Evolutionary conservation across 1,140 invertebrate genomes (phyloP), one percentile per base, ranked within the genome.

Genomic region (Oryctes rhinoceros): DNA sequence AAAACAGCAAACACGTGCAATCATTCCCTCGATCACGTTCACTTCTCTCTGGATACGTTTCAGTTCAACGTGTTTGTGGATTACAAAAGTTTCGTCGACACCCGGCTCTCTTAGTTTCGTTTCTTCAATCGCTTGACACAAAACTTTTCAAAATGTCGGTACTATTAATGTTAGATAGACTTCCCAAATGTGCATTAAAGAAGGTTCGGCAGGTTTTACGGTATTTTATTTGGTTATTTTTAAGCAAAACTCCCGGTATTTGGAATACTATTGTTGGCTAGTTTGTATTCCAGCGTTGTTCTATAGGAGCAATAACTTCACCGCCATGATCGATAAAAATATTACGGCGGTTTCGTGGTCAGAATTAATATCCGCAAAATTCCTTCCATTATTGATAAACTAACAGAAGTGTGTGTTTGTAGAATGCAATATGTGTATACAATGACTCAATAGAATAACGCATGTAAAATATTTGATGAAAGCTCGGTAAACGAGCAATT

Each of bases 321-420:
- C 65, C 65, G 10, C 30, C 30, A 35, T 67, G 65, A 67, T 67
- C 65, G 65, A 67, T 67, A 67, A 67, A 67, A 67, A 67, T 67
- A 67, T 67, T 67, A 67, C 65, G 65, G 65, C 65, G 65, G 11
- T 67, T 67, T 67, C 65, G 65, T 67, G 65, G 65, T 67, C 30
- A 18, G 65, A 67, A 67, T 67, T 67, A 67, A 67, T 67, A 11
- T 35, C 30, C 35, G 13, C 65, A 67, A 67, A 67, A 67, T 67
- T 4, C 18, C 24, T 67, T 67, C 18, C 65, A 30, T 67, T 67
- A 67, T 67, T 67, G 65, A 67, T 67, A 67, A 67, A 35, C 4
- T 53, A 53, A 18, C 49, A 7, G n/a, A 53, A 53, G n/a, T 10
- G 7, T 53, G n/a, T 53, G 49, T 53, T 53, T 53, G 49, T 18